These are phyloP conservation scores for Zygogramma bicolorata DNA, from an alignment of 2,888 invertebrate species.

Conservation along the genomic window DNA sequence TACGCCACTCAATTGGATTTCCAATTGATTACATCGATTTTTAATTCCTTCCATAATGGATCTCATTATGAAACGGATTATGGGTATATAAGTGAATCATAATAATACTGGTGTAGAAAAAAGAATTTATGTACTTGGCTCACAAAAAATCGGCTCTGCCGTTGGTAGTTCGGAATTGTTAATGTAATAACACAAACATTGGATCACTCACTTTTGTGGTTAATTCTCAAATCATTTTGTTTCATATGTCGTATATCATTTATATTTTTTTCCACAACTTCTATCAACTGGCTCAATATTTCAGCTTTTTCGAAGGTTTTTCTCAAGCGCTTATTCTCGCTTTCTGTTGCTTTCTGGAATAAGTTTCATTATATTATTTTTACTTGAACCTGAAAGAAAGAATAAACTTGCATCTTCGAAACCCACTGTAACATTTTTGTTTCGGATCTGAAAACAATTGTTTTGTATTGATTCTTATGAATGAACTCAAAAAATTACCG, in stretches of 20 bases:
- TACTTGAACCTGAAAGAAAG: background rate
- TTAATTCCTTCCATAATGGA: no score
- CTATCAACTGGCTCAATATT: conserved; percentile 69
- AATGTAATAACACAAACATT: no score
- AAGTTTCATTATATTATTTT: background rate
- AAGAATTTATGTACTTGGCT: no score
- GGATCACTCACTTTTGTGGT: conserved; percentile 51
- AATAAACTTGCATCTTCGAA: conserved; percentile 42
- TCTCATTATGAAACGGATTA: no score
- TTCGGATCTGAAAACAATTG: conserved; percentile 26
- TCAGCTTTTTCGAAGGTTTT: conserved; percentile 54
- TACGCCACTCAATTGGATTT: no score
- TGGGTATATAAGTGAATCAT: no score
- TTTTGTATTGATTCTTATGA: background rate
- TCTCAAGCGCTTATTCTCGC: conserved; percentile 35
- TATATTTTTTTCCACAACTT: conserved; percentile 68
- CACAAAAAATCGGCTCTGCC: background rate
- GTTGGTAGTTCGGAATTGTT: background rate
- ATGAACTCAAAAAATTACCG: conserved; percentile 25
- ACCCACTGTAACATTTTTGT: conserved; percentile 36
- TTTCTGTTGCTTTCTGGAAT: background rate
- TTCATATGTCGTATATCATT: conserved; percentile 42
- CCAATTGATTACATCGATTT: no score
- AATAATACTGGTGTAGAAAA: no score
- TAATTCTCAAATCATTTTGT: conserved; percentile 47